phyloP scores from a whole-genome alignment of 2,797 vertebrate genomes.

The Hephaestus fuliginosus region DNA sequence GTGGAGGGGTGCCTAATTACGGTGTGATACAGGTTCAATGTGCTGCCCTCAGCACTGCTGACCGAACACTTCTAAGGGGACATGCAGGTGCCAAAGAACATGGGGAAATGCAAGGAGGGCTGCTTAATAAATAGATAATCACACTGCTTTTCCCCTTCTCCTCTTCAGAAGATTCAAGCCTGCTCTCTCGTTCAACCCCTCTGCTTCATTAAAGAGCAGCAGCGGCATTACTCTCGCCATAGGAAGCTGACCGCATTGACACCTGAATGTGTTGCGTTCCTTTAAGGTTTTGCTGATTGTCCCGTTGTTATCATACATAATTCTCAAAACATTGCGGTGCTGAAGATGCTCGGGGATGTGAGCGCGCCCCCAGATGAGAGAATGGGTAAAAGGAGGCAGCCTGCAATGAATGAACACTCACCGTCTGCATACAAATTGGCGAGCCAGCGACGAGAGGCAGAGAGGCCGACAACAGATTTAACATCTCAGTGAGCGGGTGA shows the following conservation, averaged over 20 bases:
- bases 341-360: slow-evolving; percentile 18
- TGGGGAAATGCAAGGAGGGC: slow-evolving; percentile 51
- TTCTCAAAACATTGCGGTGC: slow-evolving; percentile 43
- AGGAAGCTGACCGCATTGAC: slow-evolving; percentile 57
- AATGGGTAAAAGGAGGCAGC: slow-evolving; percentile 34
- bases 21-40: slow-evolving; percentile 70
- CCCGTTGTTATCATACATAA: slow-evolving; percentile 51
- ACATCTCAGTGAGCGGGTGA: slow-evolving; percentile 69
- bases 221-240: slow-evolving; percentile 39
- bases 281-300: slow-evolving; percentile 27
- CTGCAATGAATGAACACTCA: slow-evolving; percentile 49
- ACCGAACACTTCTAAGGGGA: slow-evolving; percentile 80
- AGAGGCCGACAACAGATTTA: slow-evolving; percentile 67
- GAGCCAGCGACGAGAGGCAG: slow-evolving; percentile 36
- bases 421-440: slow-evolving; percentile 65
- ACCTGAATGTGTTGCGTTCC: slow-evolving; percentile 29
- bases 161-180: slow-evolving; percentile 54
- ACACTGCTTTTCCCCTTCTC: slow-evolving; percentile 49
- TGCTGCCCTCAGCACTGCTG: slow-evolving; percentile 84
- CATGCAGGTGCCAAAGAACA: slow-evolving; percentile 65
- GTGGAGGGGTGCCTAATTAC: slow-evolving; percentile 69
- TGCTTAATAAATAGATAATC: slow-evolving; percentile 75
- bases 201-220: slow-evolving; percentile 58
- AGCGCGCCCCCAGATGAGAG: slow-evolving; percentile 38
- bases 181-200: neutral